Percentiles rank a stretch among this genome's conserved stretches.
phyloP scores from a whole-genome alignment of 1,140 invertebrate genomes.

The Aplysia californica region DNA sequence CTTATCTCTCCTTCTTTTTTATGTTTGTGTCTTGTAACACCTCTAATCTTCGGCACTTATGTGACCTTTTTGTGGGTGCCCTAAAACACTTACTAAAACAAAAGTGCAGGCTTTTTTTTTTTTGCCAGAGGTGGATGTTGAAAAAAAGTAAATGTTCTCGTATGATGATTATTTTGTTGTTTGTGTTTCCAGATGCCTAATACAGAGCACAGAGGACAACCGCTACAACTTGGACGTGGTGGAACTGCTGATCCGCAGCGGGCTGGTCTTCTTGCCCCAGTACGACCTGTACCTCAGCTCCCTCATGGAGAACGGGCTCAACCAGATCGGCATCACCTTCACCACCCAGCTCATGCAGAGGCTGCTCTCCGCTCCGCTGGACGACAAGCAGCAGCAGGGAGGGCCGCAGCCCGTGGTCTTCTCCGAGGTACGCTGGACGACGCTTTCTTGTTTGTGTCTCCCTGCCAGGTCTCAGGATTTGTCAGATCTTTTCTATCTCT shows the following conservation, averaged over 20 bases:
- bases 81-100: too few species aligned
- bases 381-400: conserved; percentile 77
- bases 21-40: too few species aligned
- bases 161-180: too few species aligned
- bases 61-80: too few species aligned
- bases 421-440: conserved; percentile 78
- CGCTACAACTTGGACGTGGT: conserved; percentile 92
- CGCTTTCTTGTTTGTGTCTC: too few species aligned
- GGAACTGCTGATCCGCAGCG: conserved; percentile 84
- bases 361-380: conserved; percentile 87
- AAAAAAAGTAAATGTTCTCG: too few species aligned
- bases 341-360: conserved; percentile 92
- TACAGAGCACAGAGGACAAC: conserved; percentile 85
- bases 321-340: conserved; percentile 86
- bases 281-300: conserved; percentile 86
- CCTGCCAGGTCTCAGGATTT: too few species aligned
- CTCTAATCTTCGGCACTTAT: too few species aligned
- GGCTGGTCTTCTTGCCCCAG: conserved; percentile 77
- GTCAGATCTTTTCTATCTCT: not conserved
- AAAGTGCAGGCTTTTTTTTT: too few species aligned
- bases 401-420: conserved; percentile 67
- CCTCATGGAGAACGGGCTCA: conserved; percentile 87
- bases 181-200: conserved; percentile 69
- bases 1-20: too few species aligned
- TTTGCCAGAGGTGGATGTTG: too few species aligned